These are phyloP conservation scores for Acleris sparsana DNA, from an alignment of 2,888 invertebrate genomes.

Conservation along the genomic window DNA sequence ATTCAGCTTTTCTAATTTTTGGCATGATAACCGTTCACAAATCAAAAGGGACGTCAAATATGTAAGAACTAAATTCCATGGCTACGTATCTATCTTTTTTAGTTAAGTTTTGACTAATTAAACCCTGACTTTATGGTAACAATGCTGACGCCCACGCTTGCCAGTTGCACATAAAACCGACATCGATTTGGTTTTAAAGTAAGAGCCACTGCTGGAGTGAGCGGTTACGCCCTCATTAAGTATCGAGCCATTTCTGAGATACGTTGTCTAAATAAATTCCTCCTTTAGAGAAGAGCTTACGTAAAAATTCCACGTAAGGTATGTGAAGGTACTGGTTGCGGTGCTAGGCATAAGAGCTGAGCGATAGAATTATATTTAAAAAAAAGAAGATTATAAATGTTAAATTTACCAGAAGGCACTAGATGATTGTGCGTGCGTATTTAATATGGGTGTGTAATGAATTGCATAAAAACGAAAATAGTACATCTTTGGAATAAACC, in stretches of 20 bases:
- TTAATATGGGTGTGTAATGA: too few species aligned
- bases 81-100: too few species aligned
- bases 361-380: background rate
- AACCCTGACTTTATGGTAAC: constrained; percentile 1
- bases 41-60: too few species aligned
- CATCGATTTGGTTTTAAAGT: constrained; percentile 27
- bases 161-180: background rate
- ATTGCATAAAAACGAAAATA: too few species aligned
- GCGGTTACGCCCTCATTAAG: constrained; percentile 38
- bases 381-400: too few species aligned
- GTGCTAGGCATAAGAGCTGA: constrained; percentile 41
- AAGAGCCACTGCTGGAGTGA: constrained; percentile 17
- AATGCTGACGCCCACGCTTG: background rate
- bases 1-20: too few species aligned
- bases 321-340: constrained; percentile 51
- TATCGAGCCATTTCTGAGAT: constrained; percentile 56
- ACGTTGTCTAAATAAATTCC: constrained; percentile 72
- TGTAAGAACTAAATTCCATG: too few species aligned
- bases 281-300: constrained; percentile 67
- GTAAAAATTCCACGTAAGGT: constrained; percentile 80
- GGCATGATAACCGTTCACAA: too few species aligned
- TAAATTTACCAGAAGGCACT: too few species aligned
- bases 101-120: background rate
- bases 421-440: too few species aligned
- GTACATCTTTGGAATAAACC: too few species aligned